A percentile compares a stretch with the other conserved stretches of the same genome.
Conservation (phyloP, 2,113 vertebrate genomes). For the Cyphomyrus plagiostoma region DNA sequence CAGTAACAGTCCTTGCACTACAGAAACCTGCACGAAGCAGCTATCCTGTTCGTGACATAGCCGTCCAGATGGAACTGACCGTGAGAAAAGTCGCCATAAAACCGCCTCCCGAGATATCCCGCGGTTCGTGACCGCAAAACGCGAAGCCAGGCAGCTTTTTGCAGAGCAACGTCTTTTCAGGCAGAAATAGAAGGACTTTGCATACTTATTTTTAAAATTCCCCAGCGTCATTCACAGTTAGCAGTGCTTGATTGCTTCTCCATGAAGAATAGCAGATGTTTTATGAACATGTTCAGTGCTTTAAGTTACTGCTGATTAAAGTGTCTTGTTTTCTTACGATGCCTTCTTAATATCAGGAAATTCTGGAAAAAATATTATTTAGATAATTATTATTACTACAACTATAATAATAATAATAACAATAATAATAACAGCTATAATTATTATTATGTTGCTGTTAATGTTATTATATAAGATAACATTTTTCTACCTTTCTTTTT, state of each 20-base stretch:
- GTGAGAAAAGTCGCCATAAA: constrained; percentile 17
- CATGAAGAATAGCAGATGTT: constrained; percentile 24
- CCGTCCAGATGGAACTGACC: neutral
- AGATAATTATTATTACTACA: neutral
- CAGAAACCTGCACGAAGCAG: constrained; percentile 4
- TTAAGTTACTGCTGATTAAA: neutral
- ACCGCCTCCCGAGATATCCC: neutral
- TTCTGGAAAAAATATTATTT: neutral
- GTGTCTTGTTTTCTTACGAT: neutral
- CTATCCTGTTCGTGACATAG: neutral
- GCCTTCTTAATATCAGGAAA: neutral
- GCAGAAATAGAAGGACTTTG: constrained; percentile 19
- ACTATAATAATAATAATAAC: neutral
- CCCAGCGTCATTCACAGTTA: constrained; percentile 14
- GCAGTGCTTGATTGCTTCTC: constrained; percentile 20
- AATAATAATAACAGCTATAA: neutral
- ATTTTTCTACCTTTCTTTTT: neutral
- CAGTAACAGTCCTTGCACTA: neutral
- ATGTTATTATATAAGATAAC: neutral
- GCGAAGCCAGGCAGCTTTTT: neutral
- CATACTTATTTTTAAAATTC: constrained; percentile 17
- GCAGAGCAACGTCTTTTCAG: neutral
- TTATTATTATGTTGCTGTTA: neutral
- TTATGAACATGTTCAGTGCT: constrained; percentile 1
- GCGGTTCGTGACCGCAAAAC: constrained; percentile 1